Evolutionary conservation across 2,888 invertebrate species (phyloP).

Genomic region (Ectobius pallidus): DNA sequence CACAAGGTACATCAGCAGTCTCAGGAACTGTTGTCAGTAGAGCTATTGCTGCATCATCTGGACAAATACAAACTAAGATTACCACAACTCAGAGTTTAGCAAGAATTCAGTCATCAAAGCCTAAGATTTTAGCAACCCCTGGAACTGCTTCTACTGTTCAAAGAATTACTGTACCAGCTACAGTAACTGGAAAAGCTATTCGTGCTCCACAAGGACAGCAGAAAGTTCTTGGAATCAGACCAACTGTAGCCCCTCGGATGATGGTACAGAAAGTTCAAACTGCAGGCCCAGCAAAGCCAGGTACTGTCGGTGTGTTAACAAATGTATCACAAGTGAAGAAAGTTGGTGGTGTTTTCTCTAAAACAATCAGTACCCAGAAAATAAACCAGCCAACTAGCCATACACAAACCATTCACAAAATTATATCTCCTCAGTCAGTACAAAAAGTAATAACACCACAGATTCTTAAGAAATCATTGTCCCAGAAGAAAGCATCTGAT

Average conservation of each 20-base stretch:
- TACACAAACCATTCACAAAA: not conserved
- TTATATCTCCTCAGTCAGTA: not conserved
- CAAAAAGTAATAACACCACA: slow-evolving; percentile 15
- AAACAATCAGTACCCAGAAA: slow-evolving; percentile 11
- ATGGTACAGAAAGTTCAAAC: slow-evolving; percentile 30
- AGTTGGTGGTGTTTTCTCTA: slow-evolving; percentile 20
- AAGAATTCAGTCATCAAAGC: slow-evolving; percentile 9
- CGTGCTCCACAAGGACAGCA: not conserved
- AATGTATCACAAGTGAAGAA: slow-evolving; percentile 30
- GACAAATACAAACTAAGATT: slow-evolving; percentile 1
- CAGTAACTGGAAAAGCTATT: not conserved
- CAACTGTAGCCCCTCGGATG: slow-evolving; percentile 31
- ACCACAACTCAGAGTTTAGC: not conserved
- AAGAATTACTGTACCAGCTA: slow-evolving; percentile 16
- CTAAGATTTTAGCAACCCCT: slow-evolving; percentile 26
- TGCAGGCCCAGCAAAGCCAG: slow-evolving; percentile 7
- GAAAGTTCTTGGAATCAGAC: slow-evolving; percentile 23
- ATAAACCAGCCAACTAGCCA: slow-evolving; percentile 4
- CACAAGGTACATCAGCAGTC: slow-evolving; percentile 29
- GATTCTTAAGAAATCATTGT: slow-evolving; percentile 40
- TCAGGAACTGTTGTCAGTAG: slow-evolving; percentile 4
- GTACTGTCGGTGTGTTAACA: slow-evolving; percentile 10
- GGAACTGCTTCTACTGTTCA: slow-evolving; percentile 21
- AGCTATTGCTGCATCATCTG: not conserved
- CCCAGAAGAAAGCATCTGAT: slow-evolving; percentile 44